A percentile compares a stretch with the other conserved stretches of the same genome.
Evolutionary conservation across 2,797 vertebrate genomes (phyloP).

Genomic region (Sebastes taczanowskii): DNA sequence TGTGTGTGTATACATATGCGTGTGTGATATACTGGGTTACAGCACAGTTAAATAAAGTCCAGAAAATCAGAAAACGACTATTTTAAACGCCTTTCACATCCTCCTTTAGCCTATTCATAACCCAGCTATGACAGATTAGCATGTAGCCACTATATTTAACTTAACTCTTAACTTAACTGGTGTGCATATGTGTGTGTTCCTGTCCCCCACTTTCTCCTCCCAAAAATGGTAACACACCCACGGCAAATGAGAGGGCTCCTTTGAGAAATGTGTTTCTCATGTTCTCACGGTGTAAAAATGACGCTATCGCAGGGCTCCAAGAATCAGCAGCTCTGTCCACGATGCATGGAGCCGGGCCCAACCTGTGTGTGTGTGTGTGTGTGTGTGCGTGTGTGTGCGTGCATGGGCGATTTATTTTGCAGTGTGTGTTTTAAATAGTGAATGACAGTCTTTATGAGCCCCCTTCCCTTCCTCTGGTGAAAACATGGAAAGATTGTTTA

Average conservation of each 20-base stretch:
- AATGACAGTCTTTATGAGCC: constrained; percentile 75
- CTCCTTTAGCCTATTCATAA: constrained; percentile 60
- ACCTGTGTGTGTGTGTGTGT: constrained; percentile 18
- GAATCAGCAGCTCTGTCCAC: constrained; percentile 70
- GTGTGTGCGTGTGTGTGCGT: constrained; percentile 4
- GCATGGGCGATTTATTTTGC: constrained; percentile 30
- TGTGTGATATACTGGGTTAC: constrained; percentile 2
- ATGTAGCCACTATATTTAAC: constrained; percentile 59
- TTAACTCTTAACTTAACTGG: not conserved
- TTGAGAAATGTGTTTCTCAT: constrained; percentile 79
- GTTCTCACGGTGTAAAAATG: constrained; percentile 81
- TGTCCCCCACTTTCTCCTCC: constrained; percentile 21
- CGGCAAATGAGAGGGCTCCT: constrained; percentile 72
- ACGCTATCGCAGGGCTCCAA: constrained; percentile 63
- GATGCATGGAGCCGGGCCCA: constrained; percentile 40
- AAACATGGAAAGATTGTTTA: constrained; percentile 75
- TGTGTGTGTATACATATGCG: not conserved
- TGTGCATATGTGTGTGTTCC: constrained; percentile 25
- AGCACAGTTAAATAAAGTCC: constrained; percentile 36
- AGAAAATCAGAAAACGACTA: constrained; percentile 29
- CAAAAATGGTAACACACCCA: constrained; percentile 75
- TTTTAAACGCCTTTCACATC: constrained; percentile 62
- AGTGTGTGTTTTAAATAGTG: constrained; percentile 67
- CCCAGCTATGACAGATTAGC: constrained; percentile 48
- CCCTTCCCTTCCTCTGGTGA: constrained; percentile 55